Conservation (phyloP, 92 coral and sea anemone species). For the Palythoa heliodiscus region DNA sequence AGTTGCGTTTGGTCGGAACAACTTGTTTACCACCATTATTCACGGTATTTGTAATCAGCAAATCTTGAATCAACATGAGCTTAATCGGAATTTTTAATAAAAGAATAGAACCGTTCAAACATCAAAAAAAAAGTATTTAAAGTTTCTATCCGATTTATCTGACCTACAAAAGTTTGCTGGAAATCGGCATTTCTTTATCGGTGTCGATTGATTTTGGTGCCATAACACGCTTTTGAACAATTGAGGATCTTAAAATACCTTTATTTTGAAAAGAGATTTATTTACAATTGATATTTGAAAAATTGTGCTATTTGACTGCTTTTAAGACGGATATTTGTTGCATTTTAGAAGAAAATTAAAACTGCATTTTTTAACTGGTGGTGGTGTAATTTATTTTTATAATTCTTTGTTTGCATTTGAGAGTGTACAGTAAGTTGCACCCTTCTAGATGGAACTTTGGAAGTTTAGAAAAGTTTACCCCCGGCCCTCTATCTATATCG, state of each 20-base stretch:
- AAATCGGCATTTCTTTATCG: background rate
- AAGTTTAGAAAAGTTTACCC: too few relatives aligned
- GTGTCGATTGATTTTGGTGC: background rate
- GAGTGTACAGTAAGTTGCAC: too few relatives aligned
- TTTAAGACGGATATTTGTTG: constrained; percentile 13
- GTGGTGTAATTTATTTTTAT: background rate
- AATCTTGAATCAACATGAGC: too few relatives aligned
- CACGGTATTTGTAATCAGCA: too few relatives aligned
- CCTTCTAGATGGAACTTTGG: too few relatives aligned
- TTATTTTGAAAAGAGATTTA: constrained; percentile 11
- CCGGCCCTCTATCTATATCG: too few relatives aligned
- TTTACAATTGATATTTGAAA: constrained; percentile 43
- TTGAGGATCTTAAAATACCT: background rate
- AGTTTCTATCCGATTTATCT: background rate
- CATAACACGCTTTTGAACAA: background rate
- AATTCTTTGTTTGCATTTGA: too few relatives aligned
- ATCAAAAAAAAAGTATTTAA: too few relatives aligned
- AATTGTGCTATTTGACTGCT: constrained; percentile 30
- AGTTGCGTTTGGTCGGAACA: too few relatives aligned
- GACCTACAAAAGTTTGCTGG: background rate
- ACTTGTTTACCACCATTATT: too few relatives aligned
- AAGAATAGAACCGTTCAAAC: too few relatives aligned
- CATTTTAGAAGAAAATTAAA: constrained; percentile 11
- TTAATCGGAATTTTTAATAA: too few relatives aligned
- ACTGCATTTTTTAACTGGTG: background rate